Percentiles rank a stretch among this genome's conserved stretches.
Conservation (phyloP, 1,140 invertebrate species). For the Drosophila arawakana region DNA sequence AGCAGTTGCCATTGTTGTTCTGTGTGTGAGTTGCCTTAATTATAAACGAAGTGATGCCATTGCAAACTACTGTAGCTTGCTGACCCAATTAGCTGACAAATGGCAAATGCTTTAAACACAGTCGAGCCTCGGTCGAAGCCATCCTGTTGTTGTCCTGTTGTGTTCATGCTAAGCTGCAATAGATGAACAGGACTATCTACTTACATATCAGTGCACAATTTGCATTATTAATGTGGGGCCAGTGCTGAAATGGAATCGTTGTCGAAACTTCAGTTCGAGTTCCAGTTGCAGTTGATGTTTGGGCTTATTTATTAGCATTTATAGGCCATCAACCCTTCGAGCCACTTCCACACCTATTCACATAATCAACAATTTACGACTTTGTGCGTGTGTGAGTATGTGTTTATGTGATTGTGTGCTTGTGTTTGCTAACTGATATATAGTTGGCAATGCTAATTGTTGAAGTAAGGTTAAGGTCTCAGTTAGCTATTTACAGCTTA, state of each 20-base stretch:
- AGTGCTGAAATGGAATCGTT: constrained; percentile 44
- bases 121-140: constrained; percentile 18
- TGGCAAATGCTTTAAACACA: constrained; percentile 48
- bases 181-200: constrained; percentile 24
- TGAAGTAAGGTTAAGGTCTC: background rate
- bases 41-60: constrained; percentile 66
- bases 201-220: constrained; percentile 57
- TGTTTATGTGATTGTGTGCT: background rate
- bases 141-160: background rate
- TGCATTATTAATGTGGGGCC: constrained; percentile 66
- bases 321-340: constrained; percentile 20
- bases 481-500: background rate
- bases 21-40: constrained; percentile 49
- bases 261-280: constrained; percentile 11
- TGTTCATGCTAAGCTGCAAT: background rate
- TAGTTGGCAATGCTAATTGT: constrained; percentile 3
- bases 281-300: constrained; percentile 7
- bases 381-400: background rate
- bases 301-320: constrained; percentile 27
- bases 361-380: constrained; percentile 39
- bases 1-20: constrained; percentile 48
- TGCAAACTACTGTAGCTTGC: constrained; percentile 57
- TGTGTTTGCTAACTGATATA: constrained; percentile 29
- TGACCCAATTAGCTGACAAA: constrained; percentile 73
- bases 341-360: constrained; percentile 6